Evolutionary conservation across 2,888 invertebrate species (phyloP), one percentile per base, ranked within the genome.

Genomic region (Ypsolopha scabrella): DNA sequence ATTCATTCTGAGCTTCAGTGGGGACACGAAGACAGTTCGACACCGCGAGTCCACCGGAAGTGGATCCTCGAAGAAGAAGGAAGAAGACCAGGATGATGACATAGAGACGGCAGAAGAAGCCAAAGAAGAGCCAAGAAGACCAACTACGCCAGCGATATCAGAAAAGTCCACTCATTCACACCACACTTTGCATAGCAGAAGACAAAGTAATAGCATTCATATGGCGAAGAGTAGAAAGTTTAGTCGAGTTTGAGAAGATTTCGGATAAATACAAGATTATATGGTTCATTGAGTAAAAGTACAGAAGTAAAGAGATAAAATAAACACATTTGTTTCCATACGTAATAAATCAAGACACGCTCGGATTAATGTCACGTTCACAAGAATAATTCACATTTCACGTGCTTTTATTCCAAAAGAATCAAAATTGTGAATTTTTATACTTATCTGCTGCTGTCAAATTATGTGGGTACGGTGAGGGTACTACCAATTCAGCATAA

Each of bases 1-100:
- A 60, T 94, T 94, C 65, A 88, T 94, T 37, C 67, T 92, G 0
- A 89, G 90, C 64, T 93, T 92, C 61, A 90, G 90, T 52, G 91
- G 91, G 35, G 90, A 91, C 46, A 88, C 90, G 0, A 93, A 93
- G 62, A 90, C 91, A 1, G 89, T 92, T 0, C 86, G 88, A 50
- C 90, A 87, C 57, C 74, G 80, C 47, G 81, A 79, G 54, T 66
- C 77, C 0, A 71, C 72, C 4, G 67, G 67, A 6, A 75, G 75
- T 54, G 74, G 77, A 6, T 80, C 79, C 0, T 73, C 71, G 41
- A 65, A 70, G 44, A 65, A 62, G 11, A 70, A 71, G 14, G 60
- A 58, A n/a, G 70, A 74, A 6, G 39, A 33, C 13, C 10, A 50
- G 6, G 43, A 46, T 24, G 50, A 48, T 34, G 75, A 75, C 43